Conservation (phyloP, 1,140 invertebrate species). For the Drosophila bocqueti region DNA sequence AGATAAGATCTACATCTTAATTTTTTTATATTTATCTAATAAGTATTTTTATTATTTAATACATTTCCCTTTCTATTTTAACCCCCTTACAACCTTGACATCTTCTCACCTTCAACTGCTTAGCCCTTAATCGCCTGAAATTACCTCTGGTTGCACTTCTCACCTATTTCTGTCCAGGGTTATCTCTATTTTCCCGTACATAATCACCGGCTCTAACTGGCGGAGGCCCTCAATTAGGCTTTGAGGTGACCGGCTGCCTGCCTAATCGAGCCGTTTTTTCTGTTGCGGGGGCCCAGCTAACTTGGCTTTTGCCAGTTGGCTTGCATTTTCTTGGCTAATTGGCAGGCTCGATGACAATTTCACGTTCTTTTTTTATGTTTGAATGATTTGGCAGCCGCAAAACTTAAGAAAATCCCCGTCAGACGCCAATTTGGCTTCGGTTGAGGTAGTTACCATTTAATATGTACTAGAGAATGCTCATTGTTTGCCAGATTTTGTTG, state of each 20-base stretch:
- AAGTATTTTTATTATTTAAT: no score
- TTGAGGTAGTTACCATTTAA: slow-evolving; percentile 21
- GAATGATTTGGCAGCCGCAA: slow-evolving; percentile 51
- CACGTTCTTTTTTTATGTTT: slow-evolving; percentile 9
- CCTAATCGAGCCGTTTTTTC: slow-evolving; percentile 44
- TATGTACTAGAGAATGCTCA: slow-evolving; percentile 35
- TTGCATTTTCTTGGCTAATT: slow-evolving; percentile 62
- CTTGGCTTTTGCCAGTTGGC: slow-evolving; percentile 44
- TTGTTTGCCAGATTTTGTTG: slow-evolving; percentile 23
- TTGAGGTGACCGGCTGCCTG: slow-evolving; percentile 44
- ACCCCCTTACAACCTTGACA: slow-evolving; percentile 13
- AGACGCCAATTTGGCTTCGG: slow-evolving; percentile 37
- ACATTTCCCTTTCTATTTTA: background rate
- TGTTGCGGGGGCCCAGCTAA: slow-evolving; percentile 24
- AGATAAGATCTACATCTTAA: no score
- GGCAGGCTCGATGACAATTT: slow-evolving; percentile 45
- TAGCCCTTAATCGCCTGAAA: slow-evolving; percentile 17
- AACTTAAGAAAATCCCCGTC: slow-evolving; percentile 15
- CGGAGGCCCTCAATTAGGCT: slow-evolving; percentile 40
- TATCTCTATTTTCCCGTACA: slow-evolving; percentile 23
- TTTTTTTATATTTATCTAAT: no score
- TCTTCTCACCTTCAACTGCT: slow-evolving; percentile 3
- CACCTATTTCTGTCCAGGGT: slow-evolving; percentile 22
- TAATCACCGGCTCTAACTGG: slow-evolving; percentile 18
- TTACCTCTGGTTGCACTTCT: slow-evolving; percentile 24